Conservation (phyloP, 2,113 vertebrate genomes). For the Elachura formosa region DNA sequence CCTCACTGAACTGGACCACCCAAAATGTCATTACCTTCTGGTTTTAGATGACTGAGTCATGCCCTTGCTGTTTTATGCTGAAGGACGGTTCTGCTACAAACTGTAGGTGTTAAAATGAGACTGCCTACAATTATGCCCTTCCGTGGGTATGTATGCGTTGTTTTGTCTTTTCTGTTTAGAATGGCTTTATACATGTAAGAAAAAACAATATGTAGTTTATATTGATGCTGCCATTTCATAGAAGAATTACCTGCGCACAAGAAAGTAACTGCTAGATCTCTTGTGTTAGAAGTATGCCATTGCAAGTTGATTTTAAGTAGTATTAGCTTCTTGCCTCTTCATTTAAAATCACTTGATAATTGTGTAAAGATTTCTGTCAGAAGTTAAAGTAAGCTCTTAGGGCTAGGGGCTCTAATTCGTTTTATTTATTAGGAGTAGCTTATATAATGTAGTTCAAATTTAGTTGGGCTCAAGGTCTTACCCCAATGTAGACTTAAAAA, state of each 20-base stretch:
- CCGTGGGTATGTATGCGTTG: neutral
- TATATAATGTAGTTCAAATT: neutral
- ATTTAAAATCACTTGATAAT: neutral
- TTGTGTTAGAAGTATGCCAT: neutral
- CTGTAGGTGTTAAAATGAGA: neutral
- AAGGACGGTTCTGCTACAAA: neutral
- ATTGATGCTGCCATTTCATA: neutral
- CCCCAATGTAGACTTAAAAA: neutral
- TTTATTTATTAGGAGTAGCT: neutral
- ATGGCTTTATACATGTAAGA: neutral
- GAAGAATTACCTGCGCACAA: neutral
- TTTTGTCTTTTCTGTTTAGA: neutral
- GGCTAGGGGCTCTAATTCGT: neutral
- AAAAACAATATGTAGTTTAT: neutral
- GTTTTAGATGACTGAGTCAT: neutral
- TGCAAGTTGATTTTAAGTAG: neutral
- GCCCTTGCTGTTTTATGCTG: neutral
- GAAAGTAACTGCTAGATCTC: neutral
- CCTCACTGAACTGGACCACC: neutral
- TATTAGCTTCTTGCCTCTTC: neutral
- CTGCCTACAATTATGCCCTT: neutral
- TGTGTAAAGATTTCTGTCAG: neutral
- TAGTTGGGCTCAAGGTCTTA: neutral
- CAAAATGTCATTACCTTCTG: neutral
- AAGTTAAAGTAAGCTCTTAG: neutral